phyloP scores from a whole-genome alignment of 2,797 vertebrate species.

The Pagetopsis macropterus region DNA sequence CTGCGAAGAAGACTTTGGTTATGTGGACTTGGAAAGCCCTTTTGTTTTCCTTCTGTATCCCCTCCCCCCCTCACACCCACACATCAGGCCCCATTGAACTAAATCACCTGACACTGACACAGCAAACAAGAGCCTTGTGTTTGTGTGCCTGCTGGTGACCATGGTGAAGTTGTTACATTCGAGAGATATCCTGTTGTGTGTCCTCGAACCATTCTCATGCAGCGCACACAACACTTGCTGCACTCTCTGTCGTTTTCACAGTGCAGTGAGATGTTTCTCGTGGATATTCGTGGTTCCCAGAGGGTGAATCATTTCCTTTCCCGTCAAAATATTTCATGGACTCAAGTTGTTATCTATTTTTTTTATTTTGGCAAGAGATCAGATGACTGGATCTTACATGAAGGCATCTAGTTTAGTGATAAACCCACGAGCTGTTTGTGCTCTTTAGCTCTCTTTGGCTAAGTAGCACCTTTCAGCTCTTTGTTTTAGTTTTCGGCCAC shows the following conservation, averaged over 20 bases:
- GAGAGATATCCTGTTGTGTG: constrained; percentile 14
- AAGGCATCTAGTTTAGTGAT: too few relatives aligned
- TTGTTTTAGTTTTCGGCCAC: too few relatives aligned
- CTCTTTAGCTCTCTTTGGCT: too few relatives aligned
- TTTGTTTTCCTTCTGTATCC: constrained; percentile 12
- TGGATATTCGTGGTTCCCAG: not conserved
- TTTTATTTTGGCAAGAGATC: too few relatives aligned
- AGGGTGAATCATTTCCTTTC: not conserved
- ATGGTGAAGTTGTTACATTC: constrained; percentile 8
- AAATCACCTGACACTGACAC: constrained; percentile 31
- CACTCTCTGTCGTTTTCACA: constrained; percentile 4
- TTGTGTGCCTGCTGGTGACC: constrained; percentile 11
- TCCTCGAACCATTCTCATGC: constrained; percentile 1
- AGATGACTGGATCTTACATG: too few relatives aligned
- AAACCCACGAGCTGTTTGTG: too few relatives aligned
- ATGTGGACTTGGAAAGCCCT: constrained; percentile 33
- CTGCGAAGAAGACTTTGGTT: constrained; percentile 35
- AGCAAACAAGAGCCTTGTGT: constrained; percentile 39
- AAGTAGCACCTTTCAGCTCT: too few relatives aligned
- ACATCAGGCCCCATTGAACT: not conserved
- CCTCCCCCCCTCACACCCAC: not conserved
- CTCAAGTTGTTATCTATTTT: too few relatives aligned
- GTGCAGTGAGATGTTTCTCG: not conserved
- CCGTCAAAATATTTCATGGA: not conserved
- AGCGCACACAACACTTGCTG: not conserved